Conservation (phyloP, 1,140 invertebrate species). For the Lepidostoma basale region DNA sequence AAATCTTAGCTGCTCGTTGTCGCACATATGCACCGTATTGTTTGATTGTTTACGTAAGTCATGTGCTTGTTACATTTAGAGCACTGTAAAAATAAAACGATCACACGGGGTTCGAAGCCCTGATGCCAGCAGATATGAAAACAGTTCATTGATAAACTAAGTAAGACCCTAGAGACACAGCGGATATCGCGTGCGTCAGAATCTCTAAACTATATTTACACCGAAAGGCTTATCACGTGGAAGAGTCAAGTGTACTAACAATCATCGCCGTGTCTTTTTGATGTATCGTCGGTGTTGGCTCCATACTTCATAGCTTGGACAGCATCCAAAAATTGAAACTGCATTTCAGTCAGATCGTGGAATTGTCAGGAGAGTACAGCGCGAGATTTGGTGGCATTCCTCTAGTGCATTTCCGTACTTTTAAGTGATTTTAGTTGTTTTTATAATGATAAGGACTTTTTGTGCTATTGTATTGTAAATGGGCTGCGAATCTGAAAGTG, state of each 20-base stretch:
- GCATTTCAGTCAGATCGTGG: slow-evolving; percentile 1
- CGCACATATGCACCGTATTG: too few species aligned
- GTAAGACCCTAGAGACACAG: too few species aligned
- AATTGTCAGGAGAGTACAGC: slow-evolving; percentile 1
- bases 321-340: slow-evolving; percentile 1
- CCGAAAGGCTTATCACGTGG: not conserved
- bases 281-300: slow-evolving; percentile 7
- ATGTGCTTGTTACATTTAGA: too few species aligned
- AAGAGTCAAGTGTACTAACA: slow-evolving; percentile 7
- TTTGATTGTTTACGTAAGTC: too few species aligned
- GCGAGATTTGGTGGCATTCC: not conserved
- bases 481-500: not conserved
- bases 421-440: not conserved
- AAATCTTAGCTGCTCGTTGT: too few species aligned
- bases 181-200: too few species aligned
- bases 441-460: slow-evolving; percentile 1
- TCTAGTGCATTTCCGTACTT: not conserved
- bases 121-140: too few species aligned
- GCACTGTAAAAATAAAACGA: too few species aligned
- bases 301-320: not conserved
- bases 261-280: not conserved
- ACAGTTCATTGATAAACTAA: too few species aligned
- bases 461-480: slow-evolving; percentile 1
- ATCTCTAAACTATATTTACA: too few species aligned
- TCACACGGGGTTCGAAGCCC: too few species aligned